Evolutionary conservation across 2,797 vertebrate genomes (phyloP), one percentile per base, ranked within the genome.

Genomic region (Glyptemys insculpta): DNA sequence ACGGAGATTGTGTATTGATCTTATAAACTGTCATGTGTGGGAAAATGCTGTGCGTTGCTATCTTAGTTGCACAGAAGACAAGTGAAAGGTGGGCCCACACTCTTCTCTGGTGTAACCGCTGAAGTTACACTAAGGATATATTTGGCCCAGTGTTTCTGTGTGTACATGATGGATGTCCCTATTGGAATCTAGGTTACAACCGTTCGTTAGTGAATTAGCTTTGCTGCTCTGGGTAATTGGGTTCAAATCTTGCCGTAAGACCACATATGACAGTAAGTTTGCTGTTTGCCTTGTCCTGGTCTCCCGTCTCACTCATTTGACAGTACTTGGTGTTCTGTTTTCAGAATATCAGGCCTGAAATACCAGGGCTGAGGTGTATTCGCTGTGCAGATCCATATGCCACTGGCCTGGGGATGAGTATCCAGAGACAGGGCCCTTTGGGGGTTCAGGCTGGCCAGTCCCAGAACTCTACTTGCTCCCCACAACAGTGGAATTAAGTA

Each of bases 251-350:
- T 31, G 47, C 44, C 44, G 3, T 74, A 41, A 11, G 27, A 18
- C 29, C 11, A 18, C 47, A 10, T 21, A 21, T 21, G 65, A 68
- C 8, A n/a, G 34, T 8, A n/a, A 68, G n/a, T 37, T 68, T 37
- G n/a, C 65, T 49, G 14, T 31, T 78, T 1, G 14, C 1, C 14
- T 6, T 50, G 21, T 12, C 59, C 0, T 0, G 31, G 49, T 23
- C 59, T 41, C 4, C 29, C 15, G 9, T 49, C 8, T 47, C 34
- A 12, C 50, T 57, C 57, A 59, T 31, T 6, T 31, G 27, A 62
- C 14, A 16, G 47, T 6, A 34, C 21, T n/a, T 29, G 59, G 25
- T 49, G 25, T 34, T 84, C 62, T 88, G 21, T 56, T 65, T 12
- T 53, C 27, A 9, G 27, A 56, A 15, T 65, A 9, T 2, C 3